Evolutionary conservation across 2,888 invertebrate genomes (phyloP).

Genomic region (Rotaria macrura): DNA sequence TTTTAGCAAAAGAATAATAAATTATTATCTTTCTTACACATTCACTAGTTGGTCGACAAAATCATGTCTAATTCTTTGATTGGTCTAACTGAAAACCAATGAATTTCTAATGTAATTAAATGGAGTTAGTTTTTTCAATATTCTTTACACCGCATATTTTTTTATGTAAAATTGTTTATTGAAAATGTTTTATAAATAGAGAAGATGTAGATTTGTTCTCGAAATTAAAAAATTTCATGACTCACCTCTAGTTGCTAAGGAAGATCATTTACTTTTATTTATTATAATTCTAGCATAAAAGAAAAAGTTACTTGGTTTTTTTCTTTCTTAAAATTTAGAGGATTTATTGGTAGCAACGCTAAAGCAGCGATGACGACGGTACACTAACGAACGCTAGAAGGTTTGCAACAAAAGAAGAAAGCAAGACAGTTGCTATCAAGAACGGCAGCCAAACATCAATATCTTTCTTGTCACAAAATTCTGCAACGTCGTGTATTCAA

Average conservation of each 20-base stretch:
- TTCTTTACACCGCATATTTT: neutral
- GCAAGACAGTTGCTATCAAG: neutral
- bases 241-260: neutral
- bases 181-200: neutral
- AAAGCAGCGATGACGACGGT: neutral
- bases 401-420: neutral
- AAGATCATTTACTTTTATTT: neutral
- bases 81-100: neutral
- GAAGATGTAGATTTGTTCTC: neutral
- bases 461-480: neutral
- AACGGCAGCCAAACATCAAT: neutral
- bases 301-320: neutral
- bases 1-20: neutral
- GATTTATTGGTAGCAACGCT: neutral
- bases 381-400: neutral
- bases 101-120: neutral
- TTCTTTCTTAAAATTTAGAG: neutral
- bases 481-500: neutral
- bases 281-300: neutral
- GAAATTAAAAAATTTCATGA: neutral
- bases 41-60: too few species aligned
- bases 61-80: neutral
- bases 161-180: neutral
- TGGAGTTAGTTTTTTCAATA: neutral
- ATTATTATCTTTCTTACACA: conserved; percentile 1